Evolutionary conservation across 2,888 invertebrate species (phyloP), one percentile per base, ranked within the genome.

Genomic region (Mystacides longicornis): DNA sequence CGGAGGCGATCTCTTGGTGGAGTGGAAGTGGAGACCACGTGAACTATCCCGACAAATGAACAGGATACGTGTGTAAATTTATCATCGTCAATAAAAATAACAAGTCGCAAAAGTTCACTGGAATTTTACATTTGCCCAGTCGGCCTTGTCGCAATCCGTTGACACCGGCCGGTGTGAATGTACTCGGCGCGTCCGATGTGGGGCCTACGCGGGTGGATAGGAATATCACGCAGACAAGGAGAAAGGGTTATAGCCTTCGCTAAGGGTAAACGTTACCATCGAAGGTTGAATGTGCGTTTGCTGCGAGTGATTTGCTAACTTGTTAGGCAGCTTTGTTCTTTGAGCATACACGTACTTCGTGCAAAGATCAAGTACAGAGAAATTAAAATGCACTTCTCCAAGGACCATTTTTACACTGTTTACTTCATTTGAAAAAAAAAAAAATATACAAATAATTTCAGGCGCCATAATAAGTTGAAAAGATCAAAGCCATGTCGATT

Each of bases 161-260:
- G 54, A 54, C 54, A 54, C 49, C 54, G 49, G 33, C 14, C 54
- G 54, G 54, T 54, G 54, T 54, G 54, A 54, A 54, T 31, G 54
- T 23, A 54, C 54, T 46, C 54, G 48, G 37, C 18, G 21, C 42
- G 54, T 42, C 43, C 49, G 54, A 21, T 23, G 16, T 19, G 42
- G 27, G 37, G 23, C 18, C 42, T 19, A 16, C 16, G n/a, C 23
- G 48, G 48, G 48, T 48, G 48, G 19, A 11, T 20, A 18, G 48
- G 48, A 48, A 48, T 23, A 37, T 37, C 14, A 16, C 14, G 37
- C 37, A 3, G 37, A 37, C 37, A 37, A 37, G 37, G 37, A 37
- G 37, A 37, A 37, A 37, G 37, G 37, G 37, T 37, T 37, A 37
- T 16, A 37, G 37, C 37, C 37, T 37, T 37, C 37, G 14, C 14